Conservation (phyloP, 1,140 invertebrate genomes). For the Hylaeus volcanicus region DNA sequence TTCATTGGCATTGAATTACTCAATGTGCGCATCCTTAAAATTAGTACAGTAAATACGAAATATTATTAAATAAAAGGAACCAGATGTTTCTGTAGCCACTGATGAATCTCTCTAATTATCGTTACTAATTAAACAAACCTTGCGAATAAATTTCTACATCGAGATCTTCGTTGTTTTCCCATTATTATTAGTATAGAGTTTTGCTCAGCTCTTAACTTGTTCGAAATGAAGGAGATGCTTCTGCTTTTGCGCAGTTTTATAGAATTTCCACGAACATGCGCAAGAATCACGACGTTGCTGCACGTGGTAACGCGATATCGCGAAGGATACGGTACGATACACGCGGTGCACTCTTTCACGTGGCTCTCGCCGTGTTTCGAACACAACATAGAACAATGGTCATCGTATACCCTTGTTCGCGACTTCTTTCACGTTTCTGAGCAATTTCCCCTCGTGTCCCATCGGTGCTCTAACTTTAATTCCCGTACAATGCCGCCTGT, state of each 20-base stretch:
- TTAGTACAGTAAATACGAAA: too few relatives aligned
- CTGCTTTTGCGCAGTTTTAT: conserved; percentile 31
- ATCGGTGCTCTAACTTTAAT: conserved; percentile 7
- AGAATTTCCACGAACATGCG: conserved; percentile 20
- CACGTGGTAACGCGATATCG: conserved; percentile 55
- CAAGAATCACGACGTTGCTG: conserved; percentile 7
- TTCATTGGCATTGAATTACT: too few relatives aligned
- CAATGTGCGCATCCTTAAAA: too few relatives aligned
- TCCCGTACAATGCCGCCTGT: background rate
- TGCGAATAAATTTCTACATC: too few relatives aligned
- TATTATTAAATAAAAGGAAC: too few relatives aligned
- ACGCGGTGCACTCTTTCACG: conserved; percentile 38
- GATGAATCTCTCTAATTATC: too few relatives aligned
- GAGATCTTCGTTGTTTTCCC: too few relatives aligned
- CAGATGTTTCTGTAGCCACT: too few relatives aligned
- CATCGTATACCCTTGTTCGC: conserved; percentile 22
- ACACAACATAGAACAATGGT: conserved; percentile 36
- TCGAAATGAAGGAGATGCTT: background rate
- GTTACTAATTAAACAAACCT: too few relatives aligned
- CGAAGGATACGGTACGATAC: conserved; percentile 29
- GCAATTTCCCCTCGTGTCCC: conserved; percentile 15
- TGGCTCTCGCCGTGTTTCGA: conserved; percentile 20
- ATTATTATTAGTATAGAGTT: too few relatives aligned
- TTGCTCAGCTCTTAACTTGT: background rate
- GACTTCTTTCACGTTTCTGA: conserved; percentile 23